These are phyloP conservation scores for Laticauda laticaudata DNA, from an alignment of 2,113 vertebrate genomes.

Conservation along the genomic window DNA sequence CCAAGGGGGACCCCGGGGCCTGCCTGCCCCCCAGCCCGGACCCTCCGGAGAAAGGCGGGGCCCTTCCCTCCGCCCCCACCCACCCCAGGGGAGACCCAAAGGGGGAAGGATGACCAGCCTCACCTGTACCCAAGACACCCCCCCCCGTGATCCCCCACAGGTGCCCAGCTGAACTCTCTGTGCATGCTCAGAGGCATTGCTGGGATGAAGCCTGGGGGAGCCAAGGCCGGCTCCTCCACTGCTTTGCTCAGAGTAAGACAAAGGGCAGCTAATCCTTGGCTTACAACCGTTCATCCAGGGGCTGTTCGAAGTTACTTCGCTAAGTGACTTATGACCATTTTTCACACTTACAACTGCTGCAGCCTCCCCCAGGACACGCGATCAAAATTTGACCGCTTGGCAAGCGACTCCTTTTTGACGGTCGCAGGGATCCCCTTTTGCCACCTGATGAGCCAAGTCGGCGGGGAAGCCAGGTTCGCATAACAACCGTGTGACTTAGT, in stretches of 20 bases:
- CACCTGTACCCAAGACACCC: neutral
- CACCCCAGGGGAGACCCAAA: neutral
- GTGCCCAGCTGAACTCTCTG: neutral
- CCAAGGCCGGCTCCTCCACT: neutral
- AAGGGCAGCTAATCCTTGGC: neutral
- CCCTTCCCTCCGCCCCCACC: neutral
- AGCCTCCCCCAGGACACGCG: neutral
- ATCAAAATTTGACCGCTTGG: neutral
- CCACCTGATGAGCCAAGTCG: too few species aligned
- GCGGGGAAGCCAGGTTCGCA: neutral
- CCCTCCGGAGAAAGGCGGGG: too few species aligned
- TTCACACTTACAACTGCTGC: neutral
- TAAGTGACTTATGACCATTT: neutral
- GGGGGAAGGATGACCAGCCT: neutral
- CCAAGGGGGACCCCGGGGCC: neutral
- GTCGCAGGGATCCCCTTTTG: neutral
- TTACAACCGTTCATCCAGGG: neutral
- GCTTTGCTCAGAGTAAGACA: neutral
- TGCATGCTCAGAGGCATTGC: neutral
- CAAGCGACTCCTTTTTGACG: neutral
- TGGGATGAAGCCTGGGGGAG: too few species aligned
- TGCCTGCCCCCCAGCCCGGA: neutral
- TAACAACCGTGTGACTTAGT: neutral
- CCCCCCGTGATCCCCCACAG: rapidly evolving
- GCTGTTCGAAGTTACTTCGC: neutral